phyloP scores from a whole-genome alignment of 37 sponge, comb jelly and placozoan genomes.

The Geodia barretti region DNA sequence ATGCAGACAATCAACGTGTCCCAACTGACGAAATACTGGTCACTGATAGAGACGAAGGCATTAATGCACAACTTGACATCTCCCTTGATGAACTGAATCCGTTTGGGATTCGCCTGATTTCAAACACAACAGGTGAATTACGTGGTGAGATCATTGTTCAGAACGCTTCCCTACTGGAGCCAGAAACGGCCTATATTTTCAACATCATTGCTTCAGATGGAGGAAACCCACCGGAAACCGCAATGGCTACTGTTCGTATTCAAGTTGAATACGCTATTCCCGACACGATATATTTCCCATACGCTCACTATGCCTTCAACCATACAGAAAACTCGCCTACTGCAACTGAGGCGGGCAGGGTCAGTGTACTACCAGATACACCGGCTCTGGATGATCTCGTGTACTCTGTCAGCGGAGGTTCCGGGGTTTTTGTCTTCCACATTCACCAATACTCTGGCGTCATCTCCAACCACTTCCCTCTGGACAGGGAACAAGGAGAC shows the following conservation, averaged over 20 bases:
- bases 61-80: slow-evolving; percentile 18
- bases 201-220: slow-evolving; percentile 33
- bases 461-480: neutral
- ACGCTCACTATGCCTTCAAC: neutral
- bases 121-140: neutral
- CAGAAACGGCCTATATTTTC: slow-evolving; percentile 14
- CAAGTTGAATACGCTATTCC: slow-evolving; percentile 27
- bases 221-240: neutral
- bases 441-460: slow-evolving; percentile 5
- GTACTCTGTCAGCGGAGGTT: slow-evolving; percentile 9
- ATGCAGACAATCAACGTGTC: neutral
- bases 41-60: slow-evolving; percentile 40
- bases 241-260: slow-evolving; percentile 20
- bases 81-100: neutral
- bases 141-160: neutral
- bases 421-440: neutral
- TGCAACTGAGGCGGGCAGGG: slow-evolving; percentile 17
- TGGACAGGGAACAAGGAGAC: slow-evolving; percentile 11
- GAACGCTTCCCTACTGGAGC: slow-evolving; percentile 1
- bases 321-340: slow-evolving; percentile 10
- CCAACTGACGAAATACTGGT: neutral
- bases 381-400: slow-evolving; percentile 26
- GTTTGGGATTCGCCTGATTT: slow-evolving; percentile 8
- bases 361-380: slow-evolving; percentile 13
- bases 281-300: slow-evolving; percentile 18